phyloP scores from a whole-genome alignment of 2,113 vertebrate species.

The Scophthalmus maximus region DNA sequence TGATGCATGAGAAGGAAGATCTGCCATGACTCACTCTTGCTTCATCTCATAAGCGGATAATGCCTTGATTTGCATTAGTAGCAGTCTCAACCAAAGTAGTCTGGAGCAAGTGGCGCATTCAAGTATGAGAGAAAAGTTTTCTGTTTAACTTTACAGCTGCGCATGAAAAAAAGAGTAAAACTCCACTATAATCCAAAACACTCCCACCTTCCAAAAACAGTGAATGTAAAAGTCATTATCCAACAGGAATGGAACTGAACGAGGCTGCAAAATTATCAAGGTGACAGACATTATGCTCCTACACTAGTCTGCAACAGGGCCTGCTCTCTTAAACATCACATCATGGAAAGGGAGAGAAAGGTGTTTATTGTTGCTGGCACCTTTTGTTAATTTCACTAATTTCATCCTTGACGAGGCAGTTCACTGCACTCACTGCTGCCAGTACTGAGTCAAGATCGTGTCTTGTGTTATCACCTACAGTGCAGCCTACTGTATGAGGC shows the following conservation, averaged over 20 bases:
- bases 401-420: constrained; percentile 16
- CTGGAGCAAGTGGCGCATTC: constrained; percentile 52
- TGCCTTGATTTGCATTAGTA: constrained; percentile 46
- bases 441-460: constrained; percentile 35
- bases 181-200: constrained; percentile 64
- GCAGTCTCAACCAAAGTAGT: constrained; percentile 44
- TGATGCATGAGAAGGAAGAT: constrained; percentile 26
- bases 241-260: constrained; percentile 74
- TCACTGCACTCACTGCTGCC: constrained; percentile 26
- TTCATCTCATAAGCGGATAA: constrained; percentile 46
- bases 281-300: constrained; percentile 74
- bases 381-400: constrained; percentile 37
- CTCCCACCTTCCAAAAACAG: constrained; percentile 69
- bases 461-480: constrained; percentile 59
- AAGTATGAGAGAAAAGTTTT: constrained; percentile 67
- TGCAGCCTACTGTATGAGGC: constrained; percentile 51
- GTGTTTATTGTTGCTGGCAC: constrained; percentile 62
- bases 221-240: constrained; percentile 80
- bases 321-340: constrained; percentile 56
- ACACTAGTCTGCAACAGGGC: constrained; percentile 60
- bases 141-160: constrained; percentile 72
- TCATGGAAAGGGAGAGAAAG: constrained; percentile 69
- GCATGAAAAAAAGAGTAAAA: constrained; percentile 53
- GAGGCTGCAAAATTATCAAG: constrained; percentile 68
- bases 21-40: constrained; percentile 38